Evolutionary conservation across 1,140 invertebrate species (phyloP).

Genomic region (Lepidurus arcticus): DNA sequence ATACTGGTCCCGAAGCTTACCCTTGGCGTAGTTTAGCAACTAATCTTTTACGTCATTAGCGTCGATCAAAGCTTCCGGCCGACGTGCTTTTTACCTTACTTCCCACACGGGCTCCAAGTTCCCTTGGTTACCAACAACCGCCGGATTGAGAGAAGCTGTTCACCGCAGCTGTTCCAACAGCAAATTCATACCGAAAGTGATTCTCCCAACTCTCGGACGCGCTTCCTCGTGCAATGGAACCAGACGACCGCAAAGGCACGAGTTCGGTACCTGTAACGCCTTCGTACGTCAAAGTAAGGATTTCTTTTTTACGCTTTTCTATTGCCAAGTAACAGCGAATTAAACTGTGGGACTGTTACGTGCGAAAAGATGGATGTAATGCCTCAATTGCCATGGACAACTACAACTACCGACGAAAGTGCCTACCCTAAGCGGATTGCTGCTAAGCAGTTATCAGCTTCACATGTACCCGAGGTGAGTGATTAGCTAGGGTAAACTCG

Average conservation of each 20-base stretch:
- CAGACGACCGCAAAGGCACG: not conserved
- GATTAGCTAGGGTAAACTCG: not conserved
- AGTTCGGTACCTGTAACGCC: not conserved
- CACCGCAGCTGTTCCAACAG: not conserved
- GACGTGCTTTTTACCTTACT: not conserved
- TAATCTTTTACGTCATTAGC: constrained; percentile 15
- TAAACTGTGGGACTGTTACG: not conserved
- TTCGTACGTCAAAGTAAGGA: not conserved
- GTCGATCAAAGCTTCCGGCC: constrained; percentile 7
- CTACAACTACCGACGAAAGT: not conserved
- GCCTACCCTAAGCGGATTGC: not conserved
- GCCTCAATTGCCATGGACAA: not conserved
- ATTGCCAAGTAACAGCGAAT: not conserved
- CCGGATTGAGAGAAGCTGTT: not conserved
- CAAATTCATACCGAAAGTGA: not conserved
- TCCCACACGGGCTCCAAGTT: not conserved
- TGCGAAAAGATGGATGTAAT: not conserved
- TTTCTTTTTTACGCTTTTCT: no score
- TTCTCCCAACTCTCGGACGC: not conserved
- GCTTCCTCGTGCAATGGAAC: not conserved
- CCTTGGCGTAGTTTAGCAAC: constrained; percentile 13
- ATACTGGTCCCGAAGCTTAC: not conserved
- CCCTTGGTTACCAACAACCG: not conserved
- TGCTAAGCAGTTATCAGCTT: constrained; percentile 1
- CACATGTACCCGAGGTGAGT: not conserved